Base-by-base conservation (phyloP, 2,113 vertebrate genomes). In the Mixornis gularis region DNA sequence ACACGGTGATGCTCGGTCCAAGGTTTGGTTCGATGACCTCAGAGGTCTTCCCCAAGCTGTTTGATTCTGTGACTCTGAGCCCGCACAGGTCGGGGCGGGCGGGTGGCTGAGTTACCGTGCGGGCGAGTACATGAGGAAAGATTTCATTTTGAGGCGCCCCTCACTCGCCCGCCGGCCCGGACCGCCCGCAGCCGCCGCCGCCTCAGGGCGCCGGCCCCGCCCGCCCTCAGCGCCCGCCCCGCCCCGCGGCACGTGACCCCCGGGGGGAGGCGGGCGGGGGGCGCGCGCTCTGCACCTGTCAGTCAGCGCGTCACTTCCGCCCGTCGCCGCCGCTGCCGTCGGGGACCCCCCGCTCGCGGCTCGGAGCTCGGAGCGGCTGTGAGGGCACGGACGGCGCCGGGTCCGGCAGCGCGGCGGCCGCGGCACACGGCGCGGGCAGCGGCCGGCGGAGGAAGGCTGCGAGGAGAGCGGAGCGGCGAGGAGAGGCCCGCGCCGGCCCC, bases 331-430 rank as follows among this genome's bases (percentile, higher is more conserved):
- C 27, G 89, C 82, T 89, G 83, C 86, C 62, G 91, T 64, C 55
- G 91, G 60, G 79, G 66, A 76, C 79, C 89, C 69, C 72, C 65
- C 24, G 85, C 63, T 77, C 77, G 76, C 78, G 60, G 52, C 72
- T 63, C 77, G 51, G 78, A 66, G 90, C 87, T 85, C 80, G 87
- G 27, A 84, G 81, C 85, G 76, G 84, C 89, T 89, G 43, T 17
- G 66, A 79, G 89, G 83, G 56, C 79, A 80, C 59, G 59, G 59
- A 85, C 76, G 80, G 89, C 48, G 89, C 52, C 87, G 32, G 62
- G 41, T 53, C 7, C 65, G 83, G 74, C 77, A 43, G 89, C 80
- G 60, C 86, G 52, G 86, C 65, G 79, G 79, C 65, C n/a, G 79
- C 69, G 60, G 43, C 53, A 68, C 29, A 53, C 79, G 87, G 53